A percentile compares a stretch with the other conserved stretches of the same genome.
Conservation (phyloP, 2,113 vertebrate species). For the Alligator sinensis region DNA sequence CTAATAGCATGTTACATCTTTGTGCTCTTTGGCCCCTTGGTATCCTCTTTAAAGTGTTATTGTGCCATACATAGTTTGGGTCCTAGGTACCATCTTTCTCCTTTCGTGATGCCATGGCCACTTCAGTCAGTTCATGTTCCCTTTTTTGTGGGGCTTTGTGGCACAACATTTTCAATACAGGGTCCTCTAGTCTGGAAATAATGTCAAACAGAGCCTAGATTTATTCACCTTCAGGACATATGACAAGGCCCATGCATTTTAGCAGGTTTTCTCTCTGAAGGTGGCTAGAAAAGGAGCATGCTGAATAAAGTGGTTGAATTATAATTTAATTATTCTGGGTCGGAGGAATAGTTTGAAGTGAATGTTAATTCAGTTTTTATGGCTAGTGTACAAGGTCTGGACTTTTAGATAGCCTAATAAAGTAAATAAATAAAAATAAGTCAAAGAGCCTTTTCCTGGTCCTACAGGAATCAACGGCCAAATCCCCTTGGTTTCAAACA, state of each 20-base stretch:
- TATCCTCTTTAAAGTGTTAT: not conserved
- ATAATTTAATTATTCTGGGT: not conserved
- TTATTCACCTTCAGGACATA: not conserved
- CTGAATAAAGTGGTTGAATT: not conserved
- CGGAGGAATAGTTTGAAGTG: not conserved
- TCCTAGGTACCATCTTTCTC: not conserved
- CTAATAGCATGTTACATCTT: not conserved
- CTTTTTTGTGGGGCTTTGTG: not conserved
- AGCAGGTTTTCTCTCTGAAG: not conserved
- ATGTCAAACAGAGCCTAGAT: not conserved
- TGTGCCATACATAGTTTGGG: accelerated
- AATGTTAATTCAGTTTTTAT: not conserved
- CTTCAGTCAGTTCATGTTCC: not conserved
- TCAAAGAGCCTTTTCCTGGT: not conserved
- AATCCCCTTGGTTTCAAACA: not conserved
- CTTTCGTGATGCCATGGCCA: accelerated
- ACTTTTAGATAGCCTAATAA: not conserved
- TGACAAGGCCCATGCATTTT: not conserved
- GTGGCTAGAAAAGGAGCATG: not conserved
- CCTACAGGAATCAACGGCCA: not conserved
- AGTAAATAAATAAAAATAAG: not conserved
- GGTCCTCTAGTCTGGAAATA: not conserved
- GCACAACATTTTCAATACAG: not conserved
- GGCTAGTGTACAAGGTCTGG: not conserved
- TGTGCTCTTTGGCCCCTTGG: not conserved